These are phyloP conservation scores for Aproaerema taeniolella DNA, from an alignment of 2,888 invertebrate species.

Conservation along the genomic window DNA sequence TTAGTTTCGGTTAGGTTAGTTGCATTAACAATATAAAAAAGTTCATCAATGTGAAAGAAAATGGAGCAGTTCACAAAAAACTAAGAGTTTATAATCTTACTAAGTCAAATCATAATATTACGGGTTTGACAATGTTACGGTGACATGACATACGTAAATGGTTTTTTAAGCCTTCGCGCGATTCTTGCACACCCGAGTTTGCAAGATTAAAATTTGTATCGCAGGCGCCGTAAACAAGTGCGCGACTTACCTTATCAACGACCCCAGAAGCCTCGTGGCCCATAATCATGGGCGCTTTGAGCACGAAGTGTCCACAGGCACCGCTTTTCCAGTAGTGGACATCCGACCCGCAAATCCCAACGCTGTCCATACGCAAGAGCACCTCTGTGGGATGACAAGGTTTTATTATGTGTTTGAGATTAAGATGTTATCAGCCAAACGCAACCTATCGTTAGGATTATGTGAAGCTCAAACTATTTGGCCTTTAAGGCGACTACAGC, in stretches of 20 bases:
- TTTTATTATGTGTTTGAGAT: no score
- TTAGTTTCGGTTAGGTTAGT: no score
- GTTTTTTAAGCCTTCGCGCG: no score
- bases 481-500: background rate
- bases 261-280: slow-evolving; percentile 95
- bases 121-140: background rate
- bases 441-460: no score
- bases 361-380: slow-evolving; percentile 90
- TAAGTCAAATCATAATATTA: no score
- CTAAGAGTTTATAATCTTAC: no score
- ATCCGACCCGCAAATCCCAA: slow-evolving; percentile 98
- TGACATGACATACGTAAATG: background rate
- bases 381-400: slow-evolving; percentile 80
- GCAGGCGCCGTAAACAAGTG: no score
- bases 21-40: no score
- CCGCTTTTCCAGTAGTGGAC: slow-evolving; percentile 94
- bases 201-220: background rate
- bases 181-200: background rate
- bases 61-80: no score
- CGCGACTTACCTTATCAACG: slow-evolving; percentile 82
- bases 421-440: no score
- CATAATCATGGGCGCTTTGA: slow-evolving; percentile 93
- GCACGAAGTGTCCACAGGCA: slow-evolving; percentile 90
- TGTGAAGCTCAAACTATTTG: background rate
- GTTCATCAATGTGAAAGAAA: no score